These are phyloP conservation scores for Thyatira batis DNA, from an alignment of 2,888 invertebrate genomes.

Conservation along the genomic window DNA sequence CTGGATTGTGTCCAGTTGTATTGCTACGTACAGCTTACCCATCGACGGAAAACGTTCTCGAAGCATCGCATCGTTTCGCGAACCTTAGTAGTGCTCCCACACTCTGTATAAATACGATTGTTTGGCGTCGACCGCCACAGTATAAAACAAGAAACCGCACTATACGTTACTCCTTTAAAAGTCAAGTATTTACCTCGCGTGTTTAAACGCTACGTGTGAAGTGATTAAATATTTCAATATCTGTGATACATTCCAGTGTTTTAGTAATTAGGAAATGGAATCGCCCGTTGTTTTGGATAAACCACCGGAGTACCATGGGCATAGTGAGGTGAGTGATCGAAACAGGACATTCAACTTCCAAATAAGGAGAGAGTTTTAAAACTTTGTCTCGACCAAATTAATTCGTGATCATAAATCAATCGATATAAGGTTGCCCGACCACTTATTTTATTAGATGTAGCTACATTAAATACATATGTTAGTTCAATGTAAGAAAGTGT, in stretches of 20 bases:
- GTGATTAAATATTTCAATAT: slow-evolving; percentile 57
- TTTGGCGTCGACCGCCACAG: slow-evolving; percentile 51
- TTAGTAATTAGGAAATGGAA: slow-evolving; percentile 72
- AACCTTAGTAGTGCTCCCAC: slow-evolving; percentile 20
- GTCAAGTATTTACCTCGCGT: slow-evolving; percentile 38
- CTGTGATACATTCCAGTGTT: slow-evolving; percentile 71
- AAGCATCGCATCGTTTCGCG: slow-evolving; percentile 52
- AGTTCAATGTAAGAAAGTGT: neutral
- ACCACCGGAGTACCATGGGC: slow-evolving; percentile 82
- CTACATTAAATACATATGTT: too few species aligned
- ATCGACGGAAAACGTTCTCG: slow-evolving; percentile 49
- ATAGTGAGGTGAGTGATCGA: slow-evolving; percentile 73
- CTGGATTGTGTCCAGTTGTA: slow-evolving; percentile 3
- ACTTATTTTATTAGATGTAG: too few species aligned
- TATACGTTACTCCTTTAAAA: slow-evolving; percentile 40
- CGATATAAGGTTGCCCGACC: too few species aligned
- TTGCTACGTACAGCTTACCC: slow-evolving; percentile 17
- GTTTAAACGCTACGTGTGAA: slow-evolving; percentile 25
- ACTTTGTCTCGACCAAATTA: neutral
- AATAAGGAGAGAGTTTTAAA: slow-evolving; percentile 1
- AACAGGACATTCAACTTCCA: slow-evolving; percentile 8
- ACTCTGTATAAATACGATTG: slow-evolving; percentile 64
- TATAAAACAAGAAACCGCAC: slow-evolving; percentile 58
- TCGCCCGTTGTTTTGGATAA: slow-evolving; percentile 84
- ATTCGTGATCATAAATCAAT: too few species aligned